Conservation (phyloP, 2,888 invertebrate species). For the Sthenelais limicola region DNA sequence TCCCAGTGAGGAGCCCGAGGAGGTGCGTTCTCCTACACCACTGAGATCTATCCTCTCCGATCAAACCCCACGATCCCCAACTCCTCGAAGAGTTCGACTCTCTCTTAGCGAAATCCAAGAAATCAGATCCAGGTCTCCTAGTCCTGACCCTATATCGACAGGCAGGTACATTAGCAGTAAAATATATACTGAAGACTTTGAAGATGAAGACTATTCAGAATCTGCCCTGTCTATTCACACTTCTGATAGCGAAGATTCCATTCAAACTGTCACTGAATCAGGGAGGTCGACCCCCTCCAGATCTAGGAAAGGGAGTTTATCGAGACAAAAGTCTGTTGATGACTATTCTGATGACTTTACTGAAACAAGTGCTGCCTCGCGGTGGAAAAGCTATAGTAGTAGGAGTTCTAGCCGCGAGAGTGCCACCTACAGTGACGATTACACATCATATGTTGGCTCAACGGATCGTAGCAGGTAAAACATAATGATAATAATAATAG, state of each 20-base stretch:
- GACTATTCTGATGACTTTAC: constrained; percentile 42
- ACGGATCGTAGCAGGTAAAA: constrained; percentile 42
- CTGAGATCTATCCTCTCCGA: constrained; percentile 50
- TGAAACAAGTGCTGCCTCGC: constrained; percentile 2
- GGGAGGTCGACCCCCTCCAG: constrained; percentile 15
- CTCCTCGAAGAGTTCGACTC: constrained; percentile 47
- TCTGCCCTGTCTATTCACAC: constrained; percentile 48
- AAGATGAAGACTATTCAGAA: constrained; percentile 55
- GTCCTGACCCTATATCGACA: constrained; percentile 49
- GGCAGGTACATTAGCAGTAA: constrained; percentile 41
- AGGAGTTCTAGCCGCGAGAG: neutral
- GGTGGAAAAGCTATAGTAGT: constrained; percentile 4
- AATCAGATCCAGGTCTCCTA: constrained; percentile 50
- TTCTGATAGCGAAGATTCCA: constrained; percentile 55
- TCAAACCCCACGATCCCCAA: constrained; percentile 45
- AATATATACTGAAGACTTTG: constrained; percentile 63
- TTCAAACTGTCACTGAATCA: constrained; percentile 31
- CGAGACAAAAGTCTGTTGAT: constrained; percentile 49
- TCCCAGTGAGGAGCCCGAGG: constrained; percentile 17
- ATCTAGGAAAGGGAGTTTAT: constrained; percentile 14
- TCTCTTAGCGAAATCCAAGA: constrained; percentile 47
- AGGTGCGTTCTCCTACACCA: constrained; percentile 44
- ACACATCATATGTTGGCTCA: constrained; percentile 45
- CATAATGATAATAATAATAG: constrained; percentile 44
- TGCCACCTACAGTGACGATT: constrained; percentile 49